Evolutionary conservation across 2,797 vertebrate species (phyloP).

Genomic region (Anguilla pacifica): DNA sequence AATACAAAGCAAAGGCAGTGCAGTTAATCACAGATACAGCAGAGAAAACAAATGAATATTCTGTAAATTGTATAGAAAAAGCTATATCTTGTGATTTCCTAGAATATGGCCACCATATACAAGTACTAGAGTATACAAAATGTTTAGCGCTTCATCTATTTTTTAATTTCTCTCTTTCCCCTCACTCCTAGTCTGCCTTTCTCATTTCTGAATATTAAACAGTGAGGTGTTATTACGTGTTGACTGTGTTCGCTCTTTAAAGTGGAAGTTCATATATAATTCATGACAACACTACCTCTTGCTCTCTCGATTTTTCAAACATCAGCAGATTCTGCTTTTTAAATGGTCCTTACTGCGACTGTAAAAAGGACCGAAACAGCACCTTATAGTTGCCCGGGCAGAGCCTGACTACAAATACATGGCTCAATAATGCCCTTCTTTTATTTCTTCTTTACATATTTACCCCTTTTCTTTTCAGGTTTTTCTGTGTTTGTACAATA

Average conservation of each 20-base stretch:
- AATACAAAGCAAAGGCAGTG: not conserved
- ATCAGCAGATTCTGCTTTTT: slow-evolving; percentile 73
- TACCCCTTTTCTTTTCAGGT: not conserved
- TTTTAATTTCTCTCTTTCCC: not conserved
- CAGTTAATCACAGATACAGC: not conserved
- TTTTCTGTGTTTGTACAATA: not conserved
- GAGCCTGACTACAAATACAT: slow-evolving; percentile 40
- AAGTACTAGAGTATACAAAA: not conserved
- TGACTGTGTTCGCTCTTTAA: slow-evolving; percentile 70
- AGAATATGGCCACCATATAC: not conserved
- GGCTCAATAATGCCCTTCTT: slow-evolving; percentile 27
- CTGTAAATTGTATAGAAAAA: not conserved
- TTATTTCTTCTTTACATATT: slow-evolving; percentile 1
- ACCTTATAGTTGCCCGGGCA: slow-evolving; percentile 40
- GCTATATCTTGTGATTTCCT: not conserved
- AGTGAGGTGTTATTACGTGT: slow-evolving; percentile 66
- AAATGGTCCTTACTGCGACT: slow-evolving; percentile 61
- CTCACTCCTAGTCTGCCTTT: not conserved
- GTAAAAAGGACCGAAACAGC: slow-evolving; percentile 53
- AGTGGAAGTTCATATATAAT: slow-evolving; percentile 75
- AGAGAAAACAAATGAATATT: not conserved
- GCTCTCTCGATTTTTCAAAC: slow-evolving; percentile 66
- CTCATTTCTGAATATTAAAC: slow-evolving; percentile 51
- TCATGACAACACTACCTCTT: slow-evolving; percentile 64
- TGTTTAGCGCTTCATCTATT: not conserved